phyloP scores from a whole-genome alignment of 2,888 invertebrate species.

The Cephus nigrinus region DNA sequence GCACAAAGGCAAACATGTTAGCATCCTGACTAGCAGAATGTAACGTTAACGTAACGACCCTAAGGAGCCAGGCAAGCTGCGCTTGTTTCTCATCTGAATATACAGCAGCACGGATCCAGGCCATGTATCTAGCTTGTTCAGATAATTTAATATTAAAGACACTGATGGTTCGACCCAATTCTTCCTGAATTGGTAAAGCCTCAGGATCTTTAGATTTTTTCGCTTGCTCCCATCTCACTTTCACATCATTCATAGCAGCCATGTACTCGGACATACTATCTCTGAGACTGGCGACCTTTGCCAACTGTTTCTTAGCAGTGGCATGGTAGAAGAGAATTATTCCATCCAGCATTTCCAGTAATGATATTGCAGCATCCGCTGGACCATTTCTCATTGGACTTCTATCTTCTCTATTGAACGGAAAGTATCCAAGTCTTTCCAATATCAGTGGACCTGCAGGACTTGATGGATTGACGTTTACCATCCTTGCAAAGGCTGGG shows the following conservation, averaged over 20 bases:
- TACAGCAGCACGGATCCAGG: conserved; percentile 76
- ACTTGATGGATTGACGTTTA: conserved; percentile 49
- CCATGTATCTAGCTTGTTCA: conserved; percentile 75
- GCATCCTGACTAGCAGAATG: conserved; percentile 72
- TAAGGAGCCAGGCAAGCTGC: conserved; percentile 73
- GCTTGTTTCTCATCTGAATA: conserved; percentile 74
- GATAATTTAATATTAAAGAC: conserved; percentile 73
- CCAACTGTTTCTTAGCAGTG: conserved; percentile 75
- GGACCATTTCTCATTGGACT: conserved; percentile 65
- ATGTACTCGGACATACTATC: conserved; percentile 76
- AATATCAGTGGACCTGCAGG: conserved; percentile 40
- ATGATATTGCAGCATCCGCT: conserved; percentile 67
- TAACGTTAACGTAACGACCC: conserved; percentile 72
- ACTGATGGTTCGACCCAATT: conserved; percentile 70
- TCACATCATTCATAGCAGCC: conserved; percentile 72
- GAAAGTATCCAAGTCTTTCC: conserved; percentile 50
- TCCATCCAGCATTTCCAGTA: conserved; percentile 75
- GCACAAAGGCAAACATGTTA: conserved; percentile 77
- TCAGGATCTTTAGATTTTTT: conserved; percentile 44
- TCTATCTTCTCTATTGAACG: conserved; percentile 45
- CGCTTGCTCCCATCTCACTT: conserved; percentile 65
- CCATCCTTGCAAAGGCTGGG: conserved; percentile 70
- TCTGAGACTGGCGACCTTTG: conserved; percentile 70
- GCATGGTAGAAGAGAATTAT: conserved; percentile 76
- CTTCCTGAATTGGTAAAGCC: conserved; percentile 66